Conservation (phyloP, 2,113 vertebrate genomes). For the Collichthys lucidus region DNA sequence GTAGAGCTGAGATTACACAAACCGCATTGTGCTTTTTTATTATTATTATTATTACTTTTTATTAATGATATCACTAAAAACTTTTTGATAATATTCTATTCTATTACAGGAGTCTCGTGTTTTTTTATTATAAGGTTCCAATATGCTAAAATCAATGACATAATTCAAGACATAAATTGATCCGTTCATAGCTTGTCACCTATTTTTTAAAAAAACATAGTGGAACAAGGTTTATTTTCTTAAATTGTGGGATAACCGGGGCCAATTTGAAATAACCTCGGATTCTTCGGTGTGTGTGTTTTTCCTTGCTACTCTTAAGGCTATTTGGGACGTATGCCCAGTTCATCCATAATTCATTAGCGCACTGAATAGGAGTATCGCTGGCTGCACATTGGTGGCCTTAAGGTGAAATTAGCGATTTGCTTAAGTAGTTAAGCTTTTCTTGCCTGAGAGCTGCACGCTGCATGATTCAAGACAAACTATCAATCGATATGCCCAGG, state of each 20-base stretch:
- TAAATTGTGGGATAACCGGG: slow-evolving; percentile 84
- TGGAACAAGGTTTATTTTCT: slow-evolving; percentile 53
- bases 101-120: background rate
- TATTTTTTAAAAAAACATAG: slow-evolving; percentile 16
- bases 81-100: background rate
- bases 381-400: slow-evolving; percentile 99
- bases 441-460: slow-evolving; percentile 95
- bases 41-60: too few relatives aligned
- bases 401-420: slow-evolving; percentile 99
- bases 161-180: background rate
- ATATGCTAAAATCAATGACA: background rate
- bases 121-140: background rate
- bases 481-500: slow-evolving; percentile 99
- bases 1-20: background rate
- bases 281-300: slow-evolving; percentile 79
- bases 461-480: slow-evolving; percentile 99
- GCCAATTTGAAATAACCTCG: slow-evolving; percentile 84
- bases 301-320: slow-evolving; percentile 89
- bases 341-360: slow-evolving; percentile 99
- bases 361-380: slow-evolving; percentile 97
- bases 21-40: background rate
- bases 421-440: slow-evolving; percentile 99
- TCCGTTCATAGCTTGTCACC: slow-evolving; percentile 5
- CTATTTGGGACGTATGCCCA: slow-evolving; percentile 92
- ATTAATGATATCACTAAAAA: background rate